Evolutionary conservation across 1,140 invertebrate genomes (phyloP).

Genomic region (Psilanteris sp.): DNA sequence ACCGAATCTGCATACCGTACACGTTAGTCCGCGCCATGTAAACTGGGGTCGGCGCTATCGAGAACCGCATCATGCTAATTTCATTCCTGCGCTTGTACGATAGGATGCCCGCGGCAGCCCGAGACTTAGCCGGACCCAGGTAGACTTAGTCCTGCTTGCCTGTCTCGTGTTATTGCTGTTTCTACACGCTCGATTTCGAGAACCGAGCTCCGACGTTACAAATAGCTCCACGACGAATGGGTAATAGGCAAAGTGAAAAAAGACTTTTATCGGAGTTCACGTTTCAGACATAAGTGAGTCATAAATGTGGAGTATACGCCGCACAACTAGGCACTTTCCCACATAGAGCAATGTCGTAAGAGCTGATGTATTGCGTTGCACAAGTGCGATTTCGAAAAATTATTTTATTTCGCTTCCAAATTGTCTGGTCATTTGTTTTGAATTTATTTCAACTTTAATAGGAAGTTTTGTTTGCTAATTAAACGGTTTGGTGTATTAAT

Average conservation of each 20-base stretch:
- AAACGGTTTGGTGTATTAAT: too few species aligned
- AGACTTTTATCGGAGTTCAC: conserved; percentile 1
- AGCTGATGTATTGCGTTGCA: neutral
- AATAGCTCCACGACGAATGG: conserved; percentile 55
- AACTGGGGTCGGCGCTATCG: conserved; percentile 64
- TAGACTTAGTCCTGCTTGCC: conserved; percentile 24
- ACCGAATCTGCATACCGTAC: conserved; percentile 68
- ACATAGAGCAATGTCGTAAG: conserved; percentile 19
- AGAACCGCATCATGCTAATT: conserved; percentile 66
- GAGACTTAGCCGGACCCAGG: conserved; percentile 12
- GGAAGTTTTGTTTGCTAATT: too few species aligned
- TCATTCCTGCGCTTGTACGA: conserved; percentile 58
- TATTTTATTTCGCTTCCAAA: too few species aligned
- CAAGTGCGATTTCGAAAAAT: too few species aligned
- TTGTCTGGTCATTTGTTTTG: too few species aligned
- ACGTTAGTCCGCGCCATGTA: conserved; percentile 62
- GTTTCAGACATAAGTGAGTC: conserved; percentile 31
- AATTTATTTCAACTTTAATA: too few species aligned
- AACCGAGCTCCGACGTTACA: conserved; percentile 50
- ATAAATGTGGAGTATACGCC: conserved; percentile 35
- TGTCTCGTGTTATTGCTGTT: conserved; percentile 50
- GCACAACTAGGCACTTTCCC: conserved; percentile 18
- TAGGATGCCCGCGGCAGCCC: conserved; percentile 41
- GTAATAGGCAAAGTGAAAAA: conserved; percentile 57
- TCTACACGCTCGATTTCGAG: conserved; percentile 55